Conservation (phyloP, 2,888 invertebrate species). For the Cephus pygmeus region DNA sequence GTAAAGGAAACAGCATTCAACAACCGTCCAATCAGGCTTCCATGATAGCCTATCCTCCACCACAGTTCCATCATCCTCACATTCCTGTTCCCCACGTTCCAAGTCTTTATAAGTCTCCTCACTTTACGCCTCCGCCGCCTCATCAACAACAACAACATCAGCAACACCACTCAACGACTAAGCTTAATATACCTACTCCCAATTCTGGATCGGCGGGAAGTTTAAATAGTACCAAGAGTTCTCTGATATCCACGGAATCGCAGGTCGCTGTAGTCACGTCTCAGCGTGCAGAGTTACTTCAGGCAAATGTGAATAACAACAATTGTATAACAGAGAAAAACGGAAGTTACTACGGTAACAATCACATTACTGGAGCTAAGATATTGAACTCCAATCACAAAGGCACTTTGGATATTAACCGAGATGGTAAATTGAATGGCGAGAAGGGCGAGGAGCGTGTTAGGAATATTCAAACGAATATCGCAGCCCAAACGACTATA, state of each 20-base stretch:
- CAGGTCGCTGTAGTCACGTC: not conserved
- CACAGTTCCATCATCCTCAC: slow-evolving; percentile 54
- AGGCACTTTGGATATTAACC: not conserved
- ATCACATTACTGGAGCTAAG: slow-evolving; percentile 26
- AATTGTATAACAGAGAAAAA: slow-evolving; percentile 23
- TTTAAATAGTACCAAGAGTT: slow-evolving; percentile 13
- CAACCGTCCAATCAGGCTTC: slow-evolving; percentile 32
- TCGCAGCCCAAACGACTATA: not conserved
- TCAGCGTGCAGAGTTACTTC: not conserved
- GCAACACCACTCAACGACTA: slow-evolving; percentile 29
- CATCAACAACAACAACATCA: slow-evolving; percentile 37
- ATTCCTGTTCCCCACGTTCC: slow-evolving; percentile 53
- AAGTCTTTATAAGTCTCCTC: slow-evolving; percentile 52
- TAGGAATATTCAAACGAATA: not conserved
- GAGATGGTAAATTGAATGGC: not conserved
- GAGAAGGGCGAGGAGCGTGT: not conserved
- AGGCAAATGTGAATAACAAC: slow-evolving; percentile 17
- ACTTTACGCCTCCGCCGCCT: slow-evolving; percentile 37
- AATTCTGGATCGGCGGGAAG: slow-evolving; percentile 4
- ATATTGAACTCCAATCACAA: slow-evolving; percentile 32
- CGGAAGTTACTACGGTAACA: slow-evolving; percentile 36
- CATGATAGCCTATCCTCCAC: slow-evolving; percentile 40
- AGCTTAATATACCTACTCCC: slow-evolving; percentile 24
- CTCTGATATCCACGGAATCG: not conserved
- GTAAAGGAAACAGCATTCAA: slow-evolving; percentile 32